A percentile compares a stretch with the other conserved stretches of the same genome.
These are phyloP conservation scores for Apoderus coryli DNA, from an alignment of 2,888 invertebrate genomes.

Conservation along the genomic window DNA sequence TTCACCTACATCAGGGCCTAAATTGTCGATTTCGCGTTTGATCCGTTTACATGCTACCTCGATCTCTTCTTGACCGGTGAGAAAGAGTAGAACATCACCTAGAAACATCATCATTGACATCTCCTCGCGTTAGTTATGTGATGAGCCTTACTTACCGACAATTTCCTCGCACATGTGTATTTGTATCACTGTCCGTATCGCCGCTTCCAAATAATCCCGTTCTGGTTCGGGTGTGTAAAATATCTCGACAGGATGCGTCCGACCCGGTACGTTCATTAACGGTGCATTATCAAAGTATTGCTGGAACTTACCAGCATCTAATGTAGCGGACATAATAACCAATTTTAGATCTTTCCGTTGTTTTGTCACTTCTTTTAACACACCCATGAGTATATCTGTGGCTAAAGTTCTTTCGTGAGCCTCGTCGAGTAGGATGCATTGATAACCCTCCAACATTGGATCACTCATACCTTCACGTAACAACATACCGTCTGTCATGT, in stretches of 20 bases:
- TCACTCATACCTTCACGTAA: constrained; percentile 98
- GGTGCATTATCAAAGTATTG: constrained; percentile 98
- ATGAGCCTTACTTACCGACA: constrained; percentile 72
- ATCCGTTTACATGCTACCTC: constrained; percentile 98
- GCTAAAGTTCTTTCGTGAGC: constrained; percentile 98
- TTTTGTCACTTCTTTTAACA: constrained; percentile 90
- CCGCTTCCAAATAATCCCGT: constrained; percentile 94
- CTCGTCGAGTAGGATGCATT: constrained; percentile 92
- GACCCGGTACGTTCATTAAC: constrained; percentile 93
- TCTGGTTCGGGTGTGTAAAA: constrained; percentile 99
- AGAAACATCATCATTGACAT: constrained; percentile 32
- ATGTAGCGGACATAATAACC: constrained; percentile 97
- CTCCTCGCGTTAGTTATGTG: too few relatives aligned
- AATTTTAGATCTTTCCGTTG: constrained; percentile 88
- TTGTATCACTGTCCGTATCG: constrained; percentile 86
- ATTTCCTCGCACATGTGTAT: constrained; percentile 95
- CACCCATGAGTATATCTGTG: constrained; percentile 98
- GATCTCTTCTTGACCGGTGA: constrained; percentile 74
- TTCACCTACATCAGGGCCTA: constrained; percentile 94
- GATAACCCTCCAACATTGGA: constrained; percentile 91
- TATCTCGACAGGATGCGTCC: constrained; percentile 92
- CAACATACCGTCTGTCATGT: constrained; percentile 99
- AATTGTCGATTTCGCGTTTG: constrained; percentile 86
- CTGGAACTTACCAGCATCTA: constrained; percentile 99
- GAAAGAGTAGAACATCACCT: constrained; percentile 21